Evolutionary conservation across 2,797 vertebrate species (phyloP).

Genomic region (Falco concolor): DNA sequence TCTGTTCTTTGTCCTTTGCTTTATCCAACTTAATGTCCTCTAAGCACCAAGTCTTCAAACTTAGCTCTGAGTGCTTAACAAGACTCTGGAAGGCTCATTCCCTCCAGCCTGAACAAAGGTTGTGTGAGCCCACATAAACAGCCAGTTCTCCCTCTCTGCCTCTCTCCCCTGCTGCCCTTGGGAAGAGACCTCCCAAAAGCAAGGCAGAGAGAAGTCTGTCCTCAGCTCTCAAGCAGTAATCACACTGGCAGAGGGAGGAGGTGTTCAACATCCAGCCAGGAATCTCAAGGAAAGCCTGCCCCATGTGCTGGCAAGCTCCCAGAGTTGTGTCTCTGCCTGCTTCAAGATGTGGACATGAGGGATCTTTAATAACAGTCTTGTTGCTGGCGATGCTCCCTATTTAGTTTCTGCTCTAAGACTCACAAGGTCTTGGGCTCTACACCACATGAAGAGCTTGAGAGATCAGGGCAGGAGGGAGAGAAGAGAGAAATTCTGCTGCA

Average conservation of each 20-base stretch:
- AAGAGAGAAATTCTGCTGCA: not conserved
- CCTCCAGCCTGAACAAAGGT: not conserved
- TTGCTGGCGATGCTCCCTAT: not conserved
- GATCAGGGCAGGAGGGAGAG: not conserved
- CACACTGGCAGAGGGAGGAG: not conserved
- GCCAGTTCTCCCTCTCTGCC: not conserved
- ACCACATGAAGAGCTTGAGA: not conserved
- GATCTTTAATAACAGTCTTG: not conserved
- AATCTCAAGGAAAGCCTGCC: not conserved
- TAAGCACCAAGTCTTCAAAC: not conserved
- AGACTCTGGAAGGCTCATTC: not conserved
- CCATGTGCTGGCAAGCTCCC: not conserved
- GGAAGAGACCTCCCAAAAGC: not conserved
- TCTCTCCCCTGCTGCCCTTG: not conserved
- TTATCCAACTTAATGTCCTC: not conserved
- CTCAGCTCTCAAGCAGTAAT: not conserved
- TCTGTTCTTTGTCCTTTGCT: not conserved
- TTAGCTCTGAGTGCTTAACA: not conserved
- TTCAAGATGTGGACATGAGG: not conserved
- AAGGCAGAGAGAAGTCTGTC: not conserved
- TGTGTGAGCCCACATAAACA: not conserved
- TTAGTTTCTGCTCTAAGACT: not conserved
- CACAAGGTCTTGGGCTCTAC: not conserved
- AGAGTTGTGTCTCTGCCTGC: not conserved
- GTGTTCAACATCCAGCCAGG: not conserved